Percentiles rank a stretch among this genome's conserved stretches.
Evolutionary conservation across 2,797 vertebrate species (phyloP).

Genomic region (Gallirallus australis): DNA sequence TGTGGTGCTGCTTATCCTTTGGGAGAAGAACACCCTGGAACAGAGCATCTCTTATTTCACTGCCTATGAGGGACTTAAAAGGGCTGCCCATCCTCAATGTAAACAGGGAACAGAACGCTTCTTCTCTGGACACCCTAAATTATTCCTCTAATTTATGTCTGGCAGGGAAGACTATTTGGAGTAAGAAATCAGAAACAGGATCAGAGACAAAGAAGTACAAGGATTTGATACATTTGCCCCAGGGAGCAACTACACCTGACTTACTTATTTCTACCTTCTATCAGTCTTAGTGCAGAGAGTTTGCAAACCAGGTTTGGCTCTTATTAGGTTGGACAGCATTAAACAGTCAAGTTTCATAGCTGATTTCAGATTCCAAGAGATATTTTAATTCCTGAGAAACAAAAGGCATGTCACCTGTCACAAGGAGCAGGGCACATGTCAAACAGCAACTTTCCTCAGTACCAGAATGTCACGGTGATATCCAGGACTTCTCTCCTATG

Average conservation of each 20-base stretch:
- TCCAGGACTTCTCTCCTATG: background rate
- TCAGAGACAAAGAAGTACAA: background rate
- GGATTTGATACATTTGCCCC: background rate
- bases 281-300: background rate
- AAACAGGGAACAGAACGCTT: background rate
- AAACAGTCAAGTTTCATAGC: background rate
- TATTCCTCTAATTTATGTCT: background rate
- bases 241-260: background rate
- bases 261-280: background rate
- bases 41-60: background rate
- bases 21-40: background rate
- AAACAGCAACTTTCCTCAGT: background rate
- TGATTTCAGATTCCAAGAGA: background rate
- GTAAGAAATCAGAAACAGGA: background rate
- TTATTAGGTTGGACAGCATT: background rate
- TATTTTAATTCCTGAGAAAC: background rate
- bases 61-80: background rate
- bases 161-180: background rate
- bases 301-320: background rate
- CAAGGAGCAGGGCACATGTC: accelerated
- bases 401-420: background rate
- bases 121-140: background rate
- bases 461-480: background rate
- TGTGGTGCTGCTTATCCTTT: background rate
- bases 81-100: accelerated